Conservation (phyloP, 2,888 invertebrate species). For the Andrena bucephala region DNA sequence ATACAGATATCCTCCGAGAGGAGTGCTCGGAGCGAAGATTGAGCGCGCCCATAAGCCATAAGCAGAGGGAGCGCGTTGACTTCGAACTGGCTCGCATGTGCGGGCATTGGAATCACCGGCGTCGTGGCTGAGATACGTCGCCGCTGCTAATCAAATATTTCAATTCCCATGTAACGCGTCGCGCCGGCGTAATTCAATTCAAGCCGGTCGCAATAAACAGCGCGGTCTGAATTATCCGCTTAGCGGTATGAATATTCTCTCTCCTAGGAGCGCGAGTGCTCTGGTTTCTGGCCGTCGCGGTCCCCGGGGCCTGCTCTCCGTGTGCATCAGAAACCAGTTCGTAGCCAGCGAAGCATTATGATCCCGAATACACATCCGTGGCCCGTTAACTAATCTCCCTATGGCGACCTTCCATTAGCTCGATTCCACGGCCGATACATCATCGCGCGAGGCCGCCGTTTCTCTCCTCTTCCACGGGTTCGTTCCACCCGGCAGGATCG, state of each 20-base stretch:
- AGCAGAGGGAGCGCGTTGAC: background rate
- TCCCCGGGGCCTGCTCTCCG: slow-evolving; percentile 31
- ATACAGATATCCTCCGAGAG: too few relatives aligned
- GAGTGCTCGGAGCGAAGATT: too few relatives aligned
- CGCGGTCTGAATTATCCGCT: slow-evolving; percentile 5
- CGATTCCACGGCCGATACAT: slow-evolving; percentile 78
- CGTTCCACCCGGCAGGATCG: slow-evolving; percentile 31
- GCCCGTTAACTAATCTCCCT: slow-evolving; percentile 79
- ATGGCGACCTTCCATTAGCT: slow-evolving; percentile 79
- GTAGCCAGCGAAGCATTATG: slow-evolving; percentile 78
- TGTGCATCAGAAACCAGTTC: slow-evolving; percentile 75
- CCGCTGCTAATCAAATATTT: slow-evolving; percentile 24
- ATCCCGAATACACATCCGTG: slow-evolving; percentile 76
- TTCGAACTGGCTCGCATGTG: slow-evolving; percentile 16
- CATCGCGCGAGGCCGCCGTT: slow-evolving; percentile 59
- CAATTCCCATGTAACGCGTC: slow-evolving; percentile 22
- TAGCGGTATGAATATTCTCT: slow-evolving; percentile 29
- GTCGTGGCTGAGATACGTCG: background rate
- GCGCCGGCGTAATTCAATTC: slow-evolving; percentile 27
- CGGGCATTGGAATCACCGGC: slow-evolving; percentile 28
- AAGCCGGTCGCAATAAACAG: slow-evolving; percentile 20
- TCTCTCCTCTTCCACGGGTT: slow-evolving; percentile 41
- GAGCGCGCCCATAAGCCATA: background rate
- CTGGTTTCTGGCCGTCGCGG: slow-evolving; percentile 49
- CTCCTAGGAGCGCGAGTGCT: slow-evolving; percentile 30